Evolutionary conservation across 2,113 vertebrate species (phyloP).

Genomic region (Heloderma charlesbogerti): DNA sequence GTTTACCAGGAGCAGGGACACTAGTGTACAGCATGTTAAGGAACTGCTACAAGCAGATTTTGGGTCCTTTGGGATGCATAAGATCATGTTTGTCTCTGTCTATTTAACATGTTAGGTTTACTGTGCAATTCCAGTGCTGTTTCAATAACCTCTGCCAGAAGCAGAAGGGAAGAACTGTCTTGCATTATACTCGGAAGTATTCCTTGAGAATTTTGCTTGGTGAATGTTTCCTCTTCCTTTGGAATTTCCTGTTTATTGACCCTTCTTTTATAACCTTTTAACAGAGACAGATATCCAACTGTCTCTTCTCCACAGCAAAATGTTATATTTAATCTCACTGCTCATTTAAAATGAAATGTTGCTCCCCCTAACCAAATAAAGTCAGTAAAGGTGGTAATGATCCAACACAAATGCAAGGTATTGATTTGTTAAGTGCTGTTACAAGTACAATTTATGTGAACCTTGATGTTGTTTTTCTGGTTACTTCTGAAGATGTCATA

Average conservation of each 20-base stretch:
- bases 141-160: conserved; percentile 21
- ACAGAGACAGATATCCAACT: conserved; percentile 39
- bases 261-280: not conserved
- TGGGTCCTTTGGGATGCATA: not conserved
- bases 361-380: not conserved
- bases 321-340: conserved; percentile 43
- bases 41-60: not conserved
- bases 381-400: conserved; percentile 2
- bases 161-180: conserved; percentile 13
- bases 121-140: not conserved
- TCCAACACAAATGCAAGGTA: not conserved
- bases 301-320: conserved; percentile 61
- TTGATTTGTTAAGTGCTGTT: not conserved
- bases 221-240: conserved; percentile 17
- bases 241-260: not conserved
- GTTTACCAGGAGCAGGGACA: not conserved
- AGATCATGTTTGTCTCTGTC: not conserved
- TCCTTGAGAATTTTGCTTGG: not conserved
- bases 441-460: not conserved
- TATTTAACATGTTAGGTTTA: conserved; percentile 19
- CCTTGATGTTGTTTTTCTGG: not conserved
- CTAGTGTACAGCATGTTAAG: fast-evolving
- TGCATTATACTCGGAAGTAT: not conserved
- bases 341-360: conserved; percentile 34
- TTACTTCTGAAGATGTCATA: not conserved